Evolutionary conservation across 2,888 invertebrate species (phyloP), one percentile per base, ranked within the genome.

Genomic region (Eurytoma californica): DNA sequence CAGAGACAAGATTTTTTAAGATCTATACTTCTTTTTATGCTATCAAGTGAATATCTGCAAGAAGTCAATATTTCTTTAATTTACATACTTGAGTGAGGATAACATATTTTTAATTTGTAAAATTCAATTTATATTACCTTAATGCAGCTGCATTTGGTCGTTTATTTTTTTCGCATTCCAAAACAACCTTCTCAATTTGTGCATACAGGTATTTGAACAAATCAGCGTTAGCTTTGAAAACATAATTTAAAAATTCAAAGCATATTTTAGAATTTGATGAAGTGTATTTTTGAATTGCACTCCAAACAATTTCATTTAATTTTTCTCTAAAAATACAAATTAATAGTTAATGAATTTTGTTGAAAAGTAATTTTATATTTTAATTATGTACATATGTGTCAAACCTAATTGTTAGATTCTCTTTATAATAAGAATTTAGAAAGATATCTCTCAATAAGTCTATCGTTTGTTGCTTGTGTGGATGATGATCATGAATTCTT

Each of bases 401-500:
- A 60, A 76, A 88, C 90, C 84, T 87, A 14, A 87, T 82, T 7
- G 47, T 28, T 28, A 58, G 60, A 75, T 85, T 83, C 70, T 87
- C 84, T 61, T 79, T 83, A 61, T 87, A 90, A 70, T 89, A 85
- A 9, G 80, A 47, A 83, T 85, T 89, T 39, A 61, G 55, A 13
- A 84, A 82, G 49, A 90, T 76, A 61, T 84, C 84, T 53, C 77
- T 82, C 18, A 90, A 80, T 18, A 90, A 84, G 39, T 87, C 86
- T 7, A 86, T 79, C 12, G 88, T 86, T 61, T 89, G 86, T 57
- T 85, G 82, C 79, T 84, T 88, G 72, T 89, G 89, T 1, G 88
- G 87, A 83, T 90, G 89, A 67, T 84, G 82, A 53, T 89, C 87
- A 51, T 87, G 88, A 80, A 90, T 85, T 82, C 86, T 89, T 69